Evolutionary conservation across 64 coral and sea anemone genomes (phyloP), one percentile per base, ranked within the genome.

Genomic region (Dendronephthya gigantea): DNA sequence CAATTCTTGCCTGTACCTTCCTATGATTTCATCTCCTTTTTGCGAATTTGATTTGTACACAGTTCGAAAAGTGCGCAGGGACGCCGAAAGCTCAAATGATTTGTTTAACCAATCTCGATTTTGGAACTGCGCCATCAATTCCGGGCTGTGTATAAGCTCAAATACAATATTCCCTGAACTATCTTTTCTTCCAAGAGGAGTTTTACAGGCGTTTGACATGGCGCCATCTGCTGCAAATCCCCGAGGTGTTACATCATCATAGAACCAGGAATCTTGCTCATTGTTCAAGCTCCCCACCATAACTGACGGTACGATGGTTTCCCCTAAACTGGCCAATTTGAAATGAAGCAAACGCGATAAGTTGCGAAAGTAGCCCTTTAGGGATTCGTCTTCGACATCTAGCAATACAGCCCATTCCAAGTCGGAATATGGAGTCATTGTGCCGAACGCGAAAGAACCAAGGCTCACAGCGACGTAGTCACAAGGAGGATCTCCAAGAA

Each of bases 341-440:
- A 62, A 62, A 62, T 62, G 55, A 62, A 62, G 17, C 55, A 62
- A 62, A 62, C 55, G 55, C 55, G 55, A 62, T 62, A 62, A 62
- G 25, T 62, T 62, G 55, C 55, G 55, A 62, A 62, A 62, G 55
- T 62, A 62, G 19, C 25, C 25, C 55, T 62, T 62, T 15, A 62
- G 25, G 1, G 55, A 62, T 62, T 62, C 55, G 55, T 62, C 55
- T 62, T 62, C 55, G 19, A 62, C 55, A 23, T 62, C 55, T 23
- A 62, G 55, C 25, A 62, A 62, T 62, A 62, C 25, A 62, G 55
- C 55, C 55, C 55, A 62, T 62, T 62, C 55, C 55, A 62, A 62
- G 55, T 62, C 55, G 25, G 55, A 62, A 62, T 62, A 62, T 27
- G 55, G 55, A 22, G 55, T 62, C 55, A 62, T 62, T 62, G 55